phyloP scores from a whole-genome alignment of 2,797 vertebrate genomes.

The Ispidina lecontei region DNA sequence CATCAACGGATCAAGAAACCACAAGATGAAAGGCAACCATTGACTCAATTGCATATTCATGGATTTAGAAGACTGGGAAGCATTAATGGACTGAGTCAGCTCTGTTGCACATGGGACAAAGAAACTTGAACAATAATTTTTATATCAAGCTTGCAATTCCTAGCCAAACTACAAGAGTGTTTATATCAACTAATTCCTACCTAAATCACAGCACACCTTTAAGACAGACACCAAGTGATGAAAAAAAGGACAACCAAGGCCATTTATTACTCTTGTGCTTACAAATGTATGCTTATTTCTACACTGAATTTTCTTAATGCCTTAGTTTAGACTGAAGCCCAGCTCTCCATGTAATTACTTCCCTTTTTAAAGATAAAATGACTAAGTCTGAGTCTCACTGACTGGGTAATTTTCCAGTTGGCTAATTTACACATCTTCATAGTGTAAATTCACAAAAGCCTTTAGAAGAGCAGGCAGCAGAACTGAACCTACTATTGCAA shows the following conservation, averaged over 20 bases:
- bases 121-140: neutral
- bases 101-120: neutral
- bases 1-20: neutral
- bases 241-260: neutral
- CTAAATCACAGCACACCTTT: neutral
- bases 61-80: constrained; percentile 20
- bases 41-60: neutral
- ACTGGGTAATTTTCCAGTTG: constrained; percentile 1
- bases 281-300: neutral
- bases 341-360: neutral
- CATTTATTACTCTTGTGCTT: neutral
- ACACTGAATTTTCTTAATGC: neutral
- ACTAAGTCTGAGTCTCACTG: neutral
- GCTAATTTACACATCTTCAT: neutral
- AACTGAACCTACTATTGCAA: neutral
- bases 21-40: neutral
- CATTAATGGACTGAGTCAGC: neutral
- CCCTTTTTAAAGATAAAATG: neutral
- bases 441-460: neutral
- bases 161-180: neutral
- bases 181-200: neutral
- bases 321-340: neutral
- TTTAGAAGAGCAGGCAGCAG: neutral
- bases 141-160: neutral
- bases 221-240: neutral